These are phyloP conservation scores for Chelonoidis abingdonii DNA, from an alignment of 2,113 vertebrate genomes.

Conservation along the genomic window DNA sequence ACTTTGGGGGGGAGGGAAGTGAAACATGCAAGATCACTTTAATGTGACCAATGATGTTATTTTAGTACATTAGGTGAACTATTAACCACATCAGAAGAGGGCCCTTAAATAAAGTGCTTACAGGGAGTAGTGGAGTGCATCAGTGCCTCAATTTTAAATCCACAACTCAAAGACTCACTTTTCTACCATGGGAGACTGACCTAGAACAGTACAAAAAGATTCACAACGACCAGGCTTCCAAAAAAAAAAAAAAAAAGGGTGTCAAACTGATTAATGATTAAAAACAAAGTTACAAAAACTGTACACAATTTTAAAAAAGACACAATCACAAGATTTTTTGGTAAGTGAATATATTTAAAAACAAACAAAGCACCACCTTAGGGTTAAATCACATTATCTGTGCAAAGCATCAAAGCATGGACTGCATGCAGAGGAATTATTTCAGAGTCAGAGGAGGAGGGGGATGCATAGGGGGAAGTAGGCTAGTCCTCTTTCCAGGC, in stretches of 20 bases:
- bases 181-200: constrained; percentile 47
- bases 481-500: not conserved
- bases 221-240: constrained; percentile 39
- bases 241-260: constrained; percentile 2
- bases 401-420: not conserved
- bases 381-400: not conserved
- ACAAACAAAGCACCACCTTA: not conserved
- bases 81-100: constrained; percentile 43
- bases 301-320: constrained; percentile 61
- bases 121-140: constrained; percentile 31
- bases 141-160: constrained; percentile 42
- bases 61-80: constrained; percentile 39
- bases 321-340: constrained; percentile 39
- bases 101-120: constrained; percentile 42
- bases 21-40: constrained; percentile 32
- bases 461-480: not conserved
- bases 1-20: not conserved
- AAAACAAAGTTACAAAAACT: constrained; percentile 66
- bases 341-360: constrained; percentile 59
- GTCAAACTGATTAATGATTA: constrained; percentile 55
- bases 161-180: constrained; percentile 24
- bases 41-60: constrained; percentile 30
- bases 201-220: constrained; percentile 44
- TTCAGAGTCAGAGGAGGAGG: not conserved
- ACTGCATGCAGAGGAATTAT: not conserved